phyloP scores from a whole-genome alignment of 1,140 invertebrate species.

The Drosophila novamexicana region DNA sequence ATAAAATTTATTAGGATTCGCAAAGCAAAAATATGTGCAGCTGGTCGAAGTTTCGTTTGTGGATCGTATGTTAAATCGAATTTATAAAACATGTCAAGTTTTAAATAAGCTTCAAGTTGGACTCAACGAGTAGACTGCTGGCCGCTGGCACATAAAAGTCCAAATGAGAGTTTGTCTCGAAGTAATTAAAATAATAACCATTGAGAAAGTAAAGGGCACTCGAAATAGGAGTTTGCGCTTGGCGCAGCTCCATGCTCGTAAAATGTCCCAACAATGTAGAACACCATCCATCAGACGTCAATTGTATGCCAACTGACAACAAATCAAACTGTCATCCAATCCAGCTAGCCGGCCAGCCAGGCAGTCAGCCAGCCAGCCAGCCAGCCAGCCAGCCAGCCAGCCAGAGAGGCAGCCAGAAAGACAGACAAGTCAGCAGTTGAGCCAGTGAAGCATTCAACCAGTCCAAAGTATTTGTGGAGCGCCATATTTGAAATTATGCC shows the following conservation, averaged over 20 bases:
- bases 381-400: conserved; percentile 11
- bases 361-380: conserved; percentile 29
- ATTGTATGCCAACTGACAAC: conserved; percentile 81
- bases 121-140: background rate
- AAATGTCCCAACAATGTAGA: conserved; percentile 79
- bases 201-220: conserved; percentile 27
- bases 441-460: conserved; percentile 69
- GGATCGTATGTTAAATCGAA: no score
- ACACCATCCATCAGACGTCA: conserved; percentile 82
- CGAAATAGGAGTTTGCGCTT: conserved; percentile 24
- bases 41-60: no score
- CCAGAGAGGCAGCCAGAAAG: conserved; percentile 5
- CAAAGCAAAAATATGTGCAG: no score
- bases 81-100: no score
- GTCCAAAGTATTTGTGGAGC: conserved; percentile 73
- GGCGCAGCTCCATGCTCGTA: conserved; percentile 42
- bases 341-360: conserved; percentile 7
- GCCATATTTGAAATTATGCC: conserved; percentile 82
- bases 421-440: conserved; percentile 50
- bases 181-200: conserved; percentile 55
- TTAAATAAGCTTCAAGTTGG: no score
- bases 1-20: no score
- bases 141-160: conserved; percentile 5
- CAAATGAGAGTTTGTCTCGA: conserved; percentile 19
- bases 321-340: conserved; percentile 77